These are phyloP conservation scores for Tenthredo distinguenda DNA, from an alignment of 2,888 invertebrate species.

Conservation along the genomic window DNA sequence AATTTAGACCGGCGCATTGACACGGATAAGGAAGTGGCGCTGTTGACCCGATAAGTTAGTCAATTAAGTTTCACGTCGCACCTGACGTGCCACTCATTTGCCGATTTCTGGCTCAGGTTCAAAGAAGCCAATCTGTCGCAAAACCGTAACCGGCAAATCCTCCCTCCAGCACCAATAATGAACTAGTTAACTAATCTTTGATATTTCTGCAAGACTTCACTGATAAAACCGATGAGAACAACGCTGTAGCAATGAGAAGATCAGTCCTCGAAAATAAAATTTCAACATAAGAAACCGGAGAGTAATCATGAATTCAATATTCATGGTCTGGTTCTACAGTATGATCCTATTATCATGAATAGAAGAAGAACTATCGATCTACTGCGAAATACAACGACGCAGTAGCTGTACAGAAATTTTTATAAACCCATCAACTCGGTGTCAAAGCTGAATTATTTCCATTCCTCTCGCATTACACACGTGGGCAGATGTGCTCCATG, in stretches of 20 bases:
- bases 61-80: background rate
- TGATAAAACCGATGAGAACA: background rate
- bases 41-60: conserved; percentile 26
- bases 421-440: too few relatives aligned
- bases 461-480: background rate
- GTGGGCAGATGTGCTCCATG: background rate
- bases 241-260: background rate
- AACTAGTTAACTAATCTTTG: background rate
- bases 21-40: background rate
- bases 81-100: background rate
- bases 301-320: too few relatives aligned
- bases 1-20: conserved; percentile 18
- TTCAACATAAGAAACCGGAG: too few relatives aligned
- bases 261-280: background rate
- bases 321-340: too few relatives aligned
- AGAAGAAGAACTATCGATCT: too few relatives aligned
- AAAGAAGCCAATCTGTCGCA: background rate
- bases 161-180: background rate
- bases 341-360: too few relatives aligned
- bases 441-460: too few relatives aligned
- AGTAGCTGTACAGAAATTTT: too few relatives aligned
- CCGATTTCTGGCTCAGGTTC: background rate
- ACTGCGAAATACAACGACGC: too few relatives aligned
- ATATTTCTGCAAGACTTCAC: background rate
- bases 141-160: background rate